Evolutionary conservation across 2,797 vertebrate genomes (phyloP).

Genomic region (Masticophis lateralis): DNA sequence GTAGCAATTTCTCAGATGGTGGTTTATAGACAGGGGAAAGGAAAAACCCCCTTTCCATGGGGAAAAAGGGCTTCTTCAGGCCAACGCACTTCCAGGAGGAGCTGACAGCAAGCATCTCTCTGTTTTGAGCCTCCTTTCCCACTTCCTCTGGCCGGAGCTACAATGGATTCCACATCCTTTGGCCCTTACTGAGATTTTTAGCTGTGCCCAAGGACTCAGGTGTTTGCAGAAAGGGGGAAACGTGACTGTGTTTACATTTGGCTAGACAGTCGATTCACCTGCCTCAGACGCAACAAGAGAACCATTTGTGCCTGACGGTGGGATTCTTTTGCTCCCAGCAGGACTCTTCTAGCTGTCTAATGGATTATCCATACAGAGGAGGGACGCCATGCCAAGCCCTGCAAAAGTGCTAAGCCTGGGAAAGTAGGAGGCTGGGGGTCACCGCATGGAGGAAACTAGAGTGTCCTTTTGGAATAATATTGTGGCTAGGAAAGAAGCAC

Average conservation of each 20-base stretch:
- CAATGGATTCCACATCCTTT: constrained; percentile 1
- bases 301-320: constrained; percentile 23
- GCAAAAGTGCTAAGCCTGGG: constrained; percentile 4
- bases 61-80: not conserved
- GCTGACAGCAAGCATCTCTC: not conserved
- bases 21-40: not conserved
- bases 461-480: not conserved
- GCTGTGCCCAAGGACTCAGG: constrained; percentile 11
- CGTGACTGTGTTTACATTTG: constrained; percentile 43
- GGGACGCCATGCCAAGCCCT: not conserved
- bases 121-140: not conserved
- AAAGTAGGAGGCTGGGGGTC: not conserved
- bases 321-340: constrained; percentile 32
- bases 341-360: constrained; percentile 47
- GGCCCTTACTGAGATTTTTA: constrained; percentile 11
- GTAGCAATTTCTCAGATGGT: constrained; percentile 15
- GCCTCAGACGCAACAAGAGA: constrained; percentile 47
- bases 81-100: not conserved
- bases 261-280: constrained; percentile 54
- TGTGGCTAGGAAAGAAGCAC: not conserved
- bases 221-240: constrained; percentile 39
- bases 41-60: not conserved
- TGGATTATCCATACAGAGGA: constrained; percentile 40
- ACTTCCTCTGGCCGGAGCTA: constrained; percentile 1
- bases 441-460: not conserved